phyloP scores from a whole-genome alignment of 2,888 invertebrate species.

The Anagyrus pseudococci region DNA sequence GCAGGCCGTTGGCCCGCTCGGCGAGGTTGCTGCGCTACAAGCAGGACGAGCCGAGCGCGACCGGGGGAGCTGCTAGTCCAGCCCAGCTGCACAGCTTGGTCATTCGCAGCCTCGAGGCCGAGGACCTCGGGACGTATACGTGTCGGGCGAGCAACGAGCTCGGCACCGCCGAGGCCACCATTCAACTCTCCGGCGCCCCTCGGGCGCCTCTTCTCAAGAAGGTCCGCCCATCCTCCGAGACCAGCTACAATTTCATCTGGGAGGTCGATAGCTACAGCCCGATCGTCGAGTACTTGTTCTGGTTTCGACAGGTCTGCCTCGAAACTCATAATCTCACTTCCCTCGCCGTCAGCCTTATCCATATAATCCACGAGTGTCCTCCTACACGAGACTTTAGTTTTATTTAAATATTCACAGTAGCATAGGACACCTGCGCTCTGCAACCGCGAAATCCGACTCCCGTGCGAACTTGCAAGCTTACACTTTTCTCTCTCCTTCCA shows the following conservation, averaged over 20 bases:
- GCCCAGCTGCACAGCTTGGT: constrained; percentile 66
- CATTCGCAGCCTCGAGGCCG: constrained; percentile 71
- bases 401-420: too few species aligned
- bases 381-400: too few species aligned
- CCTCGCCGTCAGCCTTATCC: too few species aligned
- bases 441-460: too few species aligned
- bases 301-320: constrained; percentile 57
- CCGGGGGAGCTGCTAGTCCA: not conserved
- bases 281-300: constrained; percentile 74
- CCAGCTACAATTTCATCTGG: constrained; percentile 77
- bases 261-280: constrained; percentile 84
- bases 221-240: constrained; percentile 60
- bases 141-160: constrained; percentile 79
- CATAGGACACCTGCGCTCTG: too few species aligned
- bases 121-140: constrained; percentile 80
- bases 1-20: constrained; percentile 47
- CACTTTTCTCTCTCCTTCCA: too few species aligned
- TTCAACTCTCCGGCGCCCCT: constrained; percentile 78
- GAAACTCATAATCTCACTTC: too few species aligned
- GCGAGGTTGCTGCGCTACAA: constrained; percentile 59
- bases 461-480: too few species aligned
- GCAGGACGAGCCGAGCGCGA: constrained; percentile 6
- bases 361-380: too few species aligned
- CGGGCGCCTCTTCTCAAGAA: constrained; percentile 75
- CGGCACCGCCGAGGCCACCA: constrained; percentile 73